Percentiles rank a stretch among this genome's conserved stretches.
Conservation (phyloP, 2,888 invertebrate species). For the Mythimna vitellina region DNA sequence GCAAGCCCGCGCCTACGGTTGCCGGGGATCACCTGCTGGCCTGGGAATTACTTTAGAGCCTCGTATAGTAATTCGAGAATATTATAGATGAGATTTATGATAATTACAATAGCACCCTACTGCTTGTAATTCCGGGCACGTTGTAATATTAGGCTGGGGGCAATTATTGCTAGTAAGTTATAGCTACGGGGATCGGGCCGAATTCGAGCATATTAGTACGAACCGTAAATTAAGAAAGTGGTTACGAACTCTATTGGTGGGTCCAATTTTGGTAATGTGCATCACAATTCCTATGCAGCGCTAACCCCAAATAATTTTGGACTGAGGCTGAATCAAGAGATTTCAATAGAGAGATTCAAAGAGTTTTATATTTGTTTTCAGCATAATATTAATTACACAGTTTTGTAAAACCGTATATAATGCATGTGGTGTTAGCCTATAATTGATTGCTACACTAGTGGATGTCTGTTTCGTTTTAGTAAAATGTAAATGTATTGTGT, state of each 20-base stretch:
- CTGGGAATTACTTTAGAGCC: background rate
- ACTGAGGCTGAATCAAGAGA: background rate
- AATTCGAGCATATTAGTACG: slow-evolving; percentile 22
- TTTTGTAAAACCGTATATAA: too few relatives aligned
- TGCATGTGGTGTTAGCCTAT: too few relatives aligned
- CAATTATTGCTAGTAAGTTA: slow-evolving; percentile 37
- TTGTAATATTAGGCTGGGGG: slow-evolving; percentile 28
- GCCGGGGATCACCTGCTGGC: too few relatives aligned
- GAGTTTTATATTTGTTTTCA: too few relatives aligned
- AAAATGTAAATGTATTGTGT: too few relatives aligned
- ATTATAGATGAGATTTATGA: slow-evolving; percentile 33
- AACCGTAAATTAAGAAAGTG: slow-evolving; percentile 12
- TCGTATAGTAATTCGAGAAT: slow-evolving; percentile 11
- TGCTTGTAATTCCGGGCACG: slow-evolving; percentile 36
- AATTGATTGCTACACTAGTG: too few relatives aligned
- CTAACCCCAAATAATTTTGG: too few relatives aligned
- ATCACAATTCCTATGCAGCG: background rate
- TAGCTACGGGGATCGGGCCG: background rate
- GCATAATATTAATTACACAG: too few relatives aligned
- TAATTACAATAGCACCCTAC: slow-evolving; percentile 19
- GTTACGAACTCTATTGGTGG: background rate
- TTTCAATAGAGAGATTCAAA: too few relatives aligned
- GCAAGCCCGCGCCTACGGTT: too few relatives aligned
- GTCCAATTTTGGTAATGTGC: background rate
- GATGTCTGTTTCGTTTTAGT: too few relatives aligned